phyloP scores from a whole-genome alignment of 2,797 vertebrate genomes.

The Gymnothorax javanicus region DNA sequence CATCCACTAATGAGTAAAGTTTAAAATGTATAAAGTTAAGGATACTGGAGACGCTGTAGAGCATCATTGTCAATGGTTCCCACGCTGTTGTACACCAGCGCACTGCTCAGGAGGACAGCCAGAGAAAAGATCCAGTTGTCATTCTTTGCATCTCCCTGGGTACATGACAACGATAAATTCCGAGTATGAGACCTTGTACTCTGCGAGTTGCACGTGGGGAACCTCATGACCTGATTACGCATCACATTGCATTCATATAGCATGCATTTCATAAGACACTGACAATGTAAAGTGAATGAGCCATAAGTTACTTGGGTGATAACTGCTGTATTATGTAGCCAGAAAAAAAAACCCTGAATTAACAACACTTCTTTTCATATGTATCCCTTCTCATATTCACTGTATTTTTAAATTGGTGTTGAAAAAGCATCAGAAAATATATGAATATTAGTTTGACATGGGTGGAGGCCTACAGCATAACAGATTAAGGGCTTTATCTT shows the following conservation, averaged over 20 bases:
- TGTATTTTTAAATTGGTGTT: not conserved
- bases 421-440: not conserved
- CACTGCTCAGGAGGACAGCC: conserved; percentile 41
- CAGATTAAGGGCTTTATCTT: not conserved
- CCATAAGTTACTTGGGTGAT: not conserved
- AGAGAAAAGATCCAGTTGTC: conserved; percentile 41
- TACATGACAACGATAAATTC: not conserved
- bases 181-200: not conserved
- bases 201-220: not conserved
- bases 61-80: conserved; percentile 37
- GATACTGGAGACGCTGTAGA: conserved; percentile 41
- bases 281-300: too few relatives aligned
- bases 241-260: too few relatives aligned
- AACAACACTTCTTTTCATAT: not conserved
- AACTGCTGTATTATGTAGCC: not conserved
- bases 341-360: not conserved
- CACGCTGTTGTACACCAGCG: conserved; percentile 40
- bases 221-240: not conserved
- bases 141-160: conserved; percentile 38
- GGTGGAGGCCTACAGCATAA: not conserved
- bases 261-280: too few relatives aligned
- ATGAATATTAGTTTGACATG: not conserved
- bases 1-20: not conserved
- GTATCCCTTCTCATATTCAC: too few relatives aligned
- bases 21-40: not conserved